Conservation (phyloP, 2,113 vertebrate genomes). For the Dromiciops gliroides region DNA sequence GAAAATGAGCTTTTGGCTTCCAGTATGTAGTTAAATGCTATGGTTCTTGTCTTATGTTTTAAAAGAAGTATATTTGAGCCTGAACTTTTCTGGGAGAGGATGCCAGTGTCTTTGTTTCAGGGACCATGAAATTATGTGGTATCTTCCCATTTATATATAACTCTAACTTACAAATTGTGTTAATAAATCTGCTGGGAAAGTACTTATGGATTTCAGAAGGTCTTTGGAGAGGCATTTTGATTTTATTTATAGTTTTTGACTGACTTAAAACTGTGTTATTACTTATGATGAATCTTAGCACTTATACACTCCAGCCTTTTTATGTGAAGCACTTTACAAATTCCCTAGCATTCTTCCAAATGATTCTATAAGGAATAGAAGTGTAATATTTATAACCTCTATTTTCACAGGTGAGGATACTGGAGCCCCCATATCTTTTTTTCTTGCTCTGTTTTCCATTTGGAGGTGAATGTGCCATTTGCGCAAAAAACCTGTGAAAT, state of each 20-base stretch:
- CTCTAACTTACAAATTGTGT: slow-evolving; percentile 25
- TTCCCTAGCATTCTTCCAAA: slow-evolving; percentile 35
- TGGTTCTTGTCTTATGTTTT: not conserved
- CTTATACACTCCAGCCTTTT: slow-evolving; percentile 40
- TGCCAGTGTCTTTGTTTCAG: not conserved
- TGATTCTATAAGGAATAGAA: slow-evolving; percentile 63
- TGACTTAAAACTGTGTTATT: slow-evolving; percentile 25
- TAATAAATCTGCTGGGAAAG: slow-evolving; percentile 41
- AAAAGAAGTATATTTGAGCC: not conserved
- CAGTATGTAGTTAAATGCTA: not conserved
- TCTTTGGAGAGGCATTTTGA: slow-evolving; percentile 27
- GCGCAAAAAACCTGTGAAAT: slow-evolving; percentile 25
- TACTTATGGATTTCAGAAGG: not conserved
- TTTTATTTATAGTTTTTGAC: slow-evolving; percentile 55
- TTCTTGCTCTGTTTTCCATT: slow-evolving; percentile 38
- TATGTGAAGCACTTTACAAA: slow-evolving; percentile 56
- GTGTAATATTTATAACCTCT: slow-evolving; percentile 70
- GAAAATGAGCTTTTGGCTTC: not conserved
- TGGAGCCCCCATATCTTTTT: slow-evolving; percentile 58
- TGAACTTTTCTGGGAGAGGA: not conserved
- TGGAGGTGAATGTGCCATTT: slow-evolving; percentile 50
- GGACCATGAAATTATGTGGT: not conserved
- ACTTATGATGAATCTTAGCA: slow-evolving; percentile 61
- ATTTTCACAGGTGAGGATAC: slow-evolving; percentile 63
- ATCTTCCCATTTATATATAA: slow-evolving; percentile 42